Evolutionary conservation across 2,888 invertebrate species (phyloP).

Genomic region (Luffia ferchaultella): DNA sequence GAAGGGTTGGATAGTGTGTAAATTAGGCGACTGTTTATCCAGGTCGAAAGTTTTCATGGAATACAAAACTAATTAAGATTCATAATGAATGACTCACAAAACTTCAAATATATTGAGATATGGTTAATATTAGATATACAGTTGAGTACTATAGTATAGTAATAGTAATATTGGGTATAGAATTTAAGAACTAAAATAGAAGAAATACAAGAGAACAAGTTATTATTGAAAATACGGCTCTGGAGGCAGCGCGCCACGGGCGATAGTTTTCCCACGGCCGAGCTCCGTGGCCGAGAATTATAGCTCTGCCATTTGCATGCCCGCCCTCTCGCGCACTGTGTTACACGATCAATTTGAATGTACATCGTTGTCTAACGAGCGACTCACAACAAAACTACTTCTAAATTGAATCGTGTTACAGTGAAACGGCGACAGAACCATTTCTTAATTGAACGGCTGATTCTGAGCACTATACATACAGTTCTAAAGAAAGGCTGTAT

Average conservation of each 20-base stretch:
- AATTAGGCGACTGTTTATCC: too few species aligned
- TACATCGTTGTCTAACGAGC: not conserved
- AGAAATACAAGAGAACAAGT: too few species aligned
- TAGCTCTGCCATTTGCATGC: slow-evolving; percentile 62
- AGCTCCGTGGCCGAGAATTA: slow-evolving; percentile 49
- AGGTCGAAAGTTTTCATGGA: too few species aligned
- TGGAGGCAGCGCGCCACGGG: slow-evolving; percentile 53
- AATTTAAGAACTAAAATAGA: too few species aligned
- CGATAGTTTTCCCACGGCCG: slow-evolving; percentile 66
- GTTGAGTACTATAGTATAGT: too few species aligned
- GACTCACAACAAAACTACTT: slow-evolving; percentile 17
- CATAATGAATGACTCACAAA: too few species aligned
- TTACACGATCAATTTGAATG: slow-evolving; percentile 33
- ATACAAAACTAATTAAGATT: too few species aligned
- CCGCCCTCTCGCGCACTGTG: slow-evolving; percentile 50
- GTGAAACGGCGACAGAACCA: slow-evolving; percentile 30
- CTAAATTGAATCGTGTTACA: slow-evolving; percentile 23
- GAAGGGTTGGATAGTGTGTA: too few species aligned
- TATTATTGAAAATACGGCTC: slow-evolving; percentile 33
- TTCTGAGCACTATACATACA: not conserved
- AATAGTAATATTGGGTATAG: too few species aligned
- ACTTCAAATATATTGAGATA: too few species aligned
- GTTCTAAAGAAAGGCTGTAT: not conserved
- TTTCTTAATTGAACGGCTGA: slow-evolving; percentile 29
- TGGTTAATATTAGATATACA: too few species aligned